phyloP scores from a whole-genome alignment of 2,888 invertebrate genomes.

The Eilema sororculum region DNA sequence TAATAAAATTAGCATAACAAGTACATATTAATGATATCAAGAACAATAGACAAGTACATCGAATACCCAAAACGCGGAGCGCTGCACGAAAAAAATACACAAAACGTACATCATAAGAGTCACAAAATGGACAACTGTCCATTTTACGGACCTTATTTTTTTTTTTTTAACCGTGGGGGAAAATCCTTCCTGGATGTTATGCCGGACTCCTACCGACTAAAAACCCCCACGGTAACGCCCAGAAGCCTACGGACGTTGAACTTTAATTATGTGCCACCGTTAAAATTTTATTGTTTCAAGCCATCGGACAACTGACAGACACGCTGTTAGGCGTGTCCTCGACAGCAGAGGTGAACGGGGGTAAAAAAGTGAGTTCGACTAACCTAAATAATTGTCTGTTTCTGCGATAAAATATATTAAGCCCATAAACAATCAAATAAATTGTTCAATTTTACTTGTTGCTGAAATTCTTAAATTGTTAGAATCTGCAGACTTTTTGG shows the following conservation, averaged over 20 bases:
- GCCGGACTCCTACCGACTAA: too few relatives aligned
- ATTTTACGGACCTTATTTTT: slow-evolving; percentile 49
- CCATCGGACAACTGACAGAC: slow-evolving; percentile 7
- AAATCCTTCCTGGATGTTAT: too few relatives aligned
- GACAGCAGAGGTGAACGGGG: background rate
- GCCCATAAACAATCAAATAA: too few relatives aligned
- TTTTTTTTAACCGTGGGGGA: too few relatives aligned
- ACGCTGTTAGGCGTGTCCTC: slow-evolving; percentile 18
- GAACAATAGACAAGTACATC: slow-evolving; percentile 13
- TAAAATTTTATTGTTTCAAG: slow-evolving; percentile 47
- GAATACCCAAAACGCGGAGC: slow-evolving; percentile 12
- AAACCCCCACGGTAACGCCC: too few relatives aligned
- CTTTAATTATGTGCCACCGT: slow-evolving; percentile 46
- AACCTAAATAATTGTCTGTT: background rate
- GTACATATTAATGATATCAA: slow-evolving; percentile 13
- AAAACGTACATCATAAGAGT: slow-evolving; percentile 34
- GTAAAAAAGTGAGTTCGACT: background rate
- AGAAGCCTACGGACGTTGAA: slow-evolving; percentile 52
- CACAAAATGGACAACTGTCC: slow-evolving; percentile 16
- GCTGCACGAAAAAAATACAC: slow-evolving; percentile 26
- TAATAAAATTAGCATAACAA: slow-evolving; percentile 20
- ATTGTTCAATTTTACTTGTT: too few relatives aligned
- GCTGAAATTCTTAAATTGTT: too few relatives aligned
- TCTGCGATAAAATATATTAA: too few relatives aligned
- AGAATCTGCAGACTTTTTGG: too few relatives aligned